These are phyloP conservation scores for Hippolais icterina DNA, from an alignment of 2,113 vertebrate genomes.

Conservation along the genomic window DNA sequence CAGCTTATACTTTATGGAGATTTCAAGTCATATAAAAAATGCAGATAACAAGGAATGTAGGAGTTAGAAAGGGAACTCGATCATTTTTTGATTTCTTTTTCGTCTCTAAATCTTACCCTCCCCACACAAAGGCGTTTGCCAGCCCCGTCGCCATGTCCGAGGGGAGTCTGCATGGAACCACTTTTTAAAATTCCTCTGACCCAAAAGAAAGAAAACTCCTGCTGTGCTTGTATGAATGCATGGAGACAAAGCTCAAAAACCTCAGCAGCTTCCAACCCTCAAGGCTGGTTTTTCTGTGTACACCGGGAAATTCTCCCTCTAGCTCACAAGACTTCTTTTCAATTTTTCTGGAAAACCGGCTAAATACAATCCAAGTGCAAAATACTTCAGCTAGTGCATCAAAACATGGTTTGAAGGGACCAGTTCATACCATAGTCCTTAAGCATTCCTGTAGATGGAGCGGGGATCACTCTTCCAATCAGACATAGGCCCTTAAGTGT, in stretches of 20 bases:
- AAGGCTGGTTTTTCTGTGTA: conserved; percentile 60
- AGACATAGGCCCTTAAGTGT: not conserved
- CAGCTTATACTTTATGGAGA: not conserved
- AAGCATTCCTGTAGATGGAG: conserved; percentile 30
- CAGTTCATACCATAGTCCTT: not conserved
- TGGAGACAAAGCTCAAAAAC: conserved; percentile 55
- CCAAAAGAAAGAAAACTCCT: conserved; percentile 57
- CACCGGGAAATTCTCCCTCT: conserved; percentile 49
- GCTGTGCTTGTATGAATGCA: conserved; percentile 65
- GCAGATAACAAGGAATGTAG: conserved; percentile 3
- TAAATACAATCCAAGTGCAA: not conserved
- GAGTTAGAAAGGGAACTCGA: not conserved
- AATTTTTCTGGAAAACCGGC: conserved; percentile 36
- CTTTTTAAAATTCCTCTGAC: conserved; percentile 25
- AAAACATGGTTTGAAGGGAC: not conserved
- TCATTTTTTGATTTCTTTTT: not conserved
- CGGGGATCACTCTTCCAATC: not conserved
- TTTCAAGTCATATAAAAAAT: conserved; percentile 29
- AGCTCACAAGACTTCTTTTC: conserved; percentile 28
- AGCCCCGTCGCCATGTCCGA: not conserved
- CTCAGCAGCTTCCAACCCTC: conserved; percentile 61
- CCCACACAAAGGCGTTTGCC: not conserved
- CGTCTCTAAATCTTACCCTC: not conserved
- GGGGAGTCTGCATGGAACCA: conserved; percentile 38
- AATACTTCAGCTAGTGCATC: not conserved